A percentile compares a stretch with the other conserved stretches of the same genome.
phyloP scores from a whole-genome alignment of 2,113 vertebrate genomes.

The Alexandromys fortis region DNA sequence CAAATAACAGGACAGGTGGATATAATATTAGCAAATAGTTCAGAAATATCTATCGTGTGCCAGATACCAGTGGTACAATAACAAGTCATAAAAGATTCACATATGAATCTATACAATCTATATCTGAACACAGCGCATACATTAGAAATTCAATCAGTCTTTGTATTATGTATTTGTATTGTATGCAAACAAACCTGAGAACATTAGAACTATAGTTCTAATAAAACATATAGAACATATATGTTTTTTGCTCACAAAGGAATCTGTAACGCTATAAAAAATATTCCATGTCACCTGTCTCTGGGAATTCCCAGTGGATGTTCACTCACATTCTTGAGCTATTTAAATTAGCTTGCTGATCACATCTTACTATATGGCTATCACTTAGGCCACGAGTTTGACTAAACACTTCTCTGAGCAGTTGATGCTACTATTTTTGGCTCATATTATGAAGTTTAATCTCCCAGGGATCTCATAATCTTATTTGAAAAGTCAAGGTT shows the following conservation, averaged over 20 bases:
- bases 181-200: background rate
- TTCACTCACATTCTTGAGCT: background rate
- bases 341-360: background rate
- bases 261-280: background rate
- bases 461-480: background rate
- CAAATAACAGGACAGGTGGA: background rate
- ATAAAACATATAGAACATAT: no score
- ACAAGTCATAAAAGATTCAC: background rate
- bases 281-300: background rate
- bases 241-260: background rate
- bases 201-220: background rate
- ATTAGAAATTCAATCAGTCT: background rate
- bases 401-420: background rate
- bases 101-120: background rate
- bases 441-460: background rate
- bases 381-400: background rate
- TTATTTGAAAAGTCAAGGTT: background rate
- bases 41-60: background rate
- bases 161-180: background rate
- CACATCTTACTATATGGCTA: background rate
- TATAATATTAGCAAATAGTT: background rate
- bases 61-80: background rate
- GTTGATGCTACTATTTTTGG: background rate
- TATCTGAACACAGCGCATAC: background rate
- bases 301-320: background rate